Evolutionary conservation across 2,797 vertebrate genomes (phyloP), one percentile per base, ranked within the genome.

Genomic region (Acomys russatus): DNA sequence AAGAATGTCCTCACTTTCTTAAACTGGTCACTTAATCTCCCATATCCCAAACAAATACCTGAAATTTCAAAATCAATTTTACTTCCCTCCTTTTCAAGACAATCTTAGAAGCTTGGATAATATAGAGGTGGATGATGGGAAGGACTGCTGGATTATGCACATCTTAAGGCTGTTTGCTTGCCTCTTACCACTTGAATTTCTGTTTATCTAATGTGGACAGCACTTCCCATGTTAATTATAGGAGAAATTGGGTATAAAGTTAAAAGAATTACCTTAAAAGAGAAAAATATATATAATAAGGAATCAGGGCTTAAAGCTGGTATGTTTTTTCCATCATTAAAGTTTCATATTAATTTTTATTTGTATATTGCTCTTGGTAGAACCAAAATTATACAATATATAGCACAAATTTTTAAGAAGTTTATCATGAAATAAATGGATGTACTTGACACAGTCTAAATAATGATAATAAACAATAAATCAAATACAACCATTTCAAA

Each of bases 401-500:
- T 1, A 44, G 85, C 91, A n/a, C 95, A 92, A 94, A 17, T 22
- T 68, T 15, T 95, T 14, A 96, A 89, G 56, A 22, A 44, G 23
- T 87, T 95, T 93, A 49, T 70, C 23, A 38, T n/a, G 25, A 93
- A 87, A 59, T 49, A 84, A 84, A 68, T 12, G n/a, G 59, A 70
- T 38, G 51, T n/a, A 78, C 38, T 35, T 54, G 30, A 68, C 85
- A 80, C 6, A 78, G 14, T 49, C 54, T 89, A 20, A 71, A 61
- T 63, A 74, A 77, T 80, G 59, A 38, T 80, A 82, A 88, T 12
- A 93, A 92, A 18, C 20, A 56, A 88, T 51, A 94, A 82, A 85
- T 51, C 74, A 85, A 93, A 80, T 63, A 77, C 59, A 90, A 85
- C n/a, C 33, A 59, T 63, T 96, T 96, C 63, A 92, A 92, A 63